Evolutionary conservation across 2,797 vertebrate genomes (phyloP).

Genomic region (Carapus acus): DNA sequence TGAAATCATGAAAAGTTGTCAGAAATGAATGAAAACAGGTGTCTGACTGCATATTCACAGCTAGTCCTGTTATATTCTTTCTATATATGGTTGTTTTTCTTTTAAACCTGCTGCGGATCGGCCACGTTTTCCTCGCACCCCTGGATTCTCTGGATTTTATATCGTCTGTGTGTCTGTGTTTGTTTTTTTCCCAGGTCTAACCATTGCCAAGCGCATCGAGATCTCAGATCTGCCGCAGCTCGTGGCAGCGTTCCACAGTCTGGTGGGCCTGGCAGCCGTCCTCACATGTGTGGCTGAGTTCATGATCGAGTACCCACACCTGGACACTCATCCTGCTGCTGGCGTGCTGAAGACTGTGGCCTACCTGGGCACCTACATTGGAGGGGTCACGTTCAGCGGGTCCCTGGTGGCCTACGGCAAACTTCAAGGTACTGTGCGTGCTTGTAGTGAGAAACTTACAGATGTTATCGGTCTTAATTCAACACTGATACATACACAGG

Average conservation of each 20-base stretch:
- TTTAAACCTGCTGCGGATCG: no score
- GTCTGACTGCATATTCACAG: conserved; percentile 25
- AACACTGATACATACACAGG: conserved; percentile 22
- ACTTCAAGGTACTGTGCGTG: conserved; percentile 61
- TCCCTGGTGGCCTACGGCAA: conserved; percentile 73
- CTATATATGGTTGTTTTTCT: conserved; percentile 17
- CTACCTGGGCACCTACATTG: conserved; percentile 73
- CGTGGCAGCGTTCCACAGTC: conserved; percentile 80
- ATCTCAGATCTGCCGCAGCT: conserved; percentile 77
- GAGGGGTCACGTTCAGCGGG: conserved; percentile 74
- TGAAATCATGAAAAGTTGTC: conserved; percentile 18
- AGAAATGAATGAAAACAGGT: conserved; percentile 48
- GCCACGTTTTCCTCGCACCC: no score
- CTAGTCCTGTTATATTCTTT: conserved; percentile 7
- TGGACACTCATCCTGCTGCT: conserved; percentile 68
- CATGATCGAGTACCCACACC: conserved; percentile 74
- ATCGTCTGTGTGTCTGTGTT: neutral
- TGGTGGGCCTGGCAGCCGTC: conserved; percentile 74
- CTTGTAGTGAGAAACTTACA: neutral
- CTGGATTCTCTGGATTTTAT: neutral
- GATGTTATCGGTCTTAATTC: conserved; percentile 20
- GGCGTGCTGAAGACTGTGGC: conserved; percentile 69
- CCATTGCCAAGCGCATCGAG: conserved; percentile 78
- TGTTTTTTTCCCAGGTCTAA: conserved; percentile 65
- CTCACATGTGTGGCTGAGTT: conserved; percentile 68